Conservation (phyloP, 2,888 invertebrate species). For the Tupiocoris notatus region DNA sequence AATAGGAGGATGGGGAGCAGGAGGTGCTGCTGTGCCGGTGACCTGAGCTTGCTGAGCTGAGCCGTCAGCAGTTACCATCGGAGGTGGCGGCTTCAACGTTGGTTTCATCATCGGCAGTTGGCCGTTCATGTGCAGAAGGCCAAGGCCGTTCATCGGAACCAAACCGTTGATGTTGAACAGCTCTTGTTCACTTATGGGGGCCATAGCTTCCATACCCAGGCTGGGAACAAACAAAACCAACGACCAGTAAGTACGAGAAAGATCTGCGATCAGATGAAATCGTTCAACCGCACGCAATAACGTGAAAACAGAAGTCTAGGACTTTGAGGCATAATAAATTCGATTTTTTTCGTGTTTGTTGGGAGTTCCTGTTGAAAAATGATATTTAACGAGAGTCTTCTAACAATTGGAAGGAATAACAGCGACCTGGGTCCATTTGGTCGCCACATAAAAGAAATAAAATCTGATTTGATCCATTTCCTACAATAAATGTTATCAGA, state of each 20-base stretch:
- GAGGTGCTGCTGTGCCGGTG: slow-evolving; percentile 54
- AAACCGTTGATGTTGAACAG: slow-evolving; percentile 50
- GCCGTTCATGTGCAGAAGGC: slow-evolving; percentile 49
- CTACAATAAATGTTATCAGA: too few species aligned
- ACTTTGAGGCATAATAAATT: too few species aligned
- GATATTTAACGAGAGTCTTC: too few species aligned
- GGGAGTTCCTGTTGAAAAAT: too few species aligned
- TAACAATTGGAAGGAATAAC: too few species aligned
- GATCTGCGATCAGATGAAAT: neutral
- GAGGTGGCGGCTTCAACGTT: slow-evolving; percentile 47
- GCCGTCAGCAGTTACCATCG: slow-evolving; percentile 52
- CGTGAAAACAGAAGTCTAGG: too few species aligned
- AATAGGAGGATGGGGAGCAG: slow-evolving; percentile 10
- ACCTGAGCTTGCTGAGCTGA: slow-evolving; percentile 43
- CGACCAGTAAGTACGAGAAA: neutral
- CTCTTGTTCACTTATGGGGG: slow-evolving; percentile 50
- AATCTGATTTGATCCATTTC: too few species aligned
- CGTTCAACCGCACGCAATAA: too few species aligned
- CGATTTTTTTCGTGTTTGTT: too few species aligned
- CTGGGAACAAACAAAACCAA: slow-evolving; percentile 47
- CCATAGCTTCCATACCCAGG: slow-evolving; percentile 51
- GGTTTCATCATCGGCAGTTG: slow-evolving; percentile 45
- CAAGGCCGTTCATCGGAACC: slow-evolving; percentile 50
- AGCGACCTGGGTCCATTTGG: too few species aligned
- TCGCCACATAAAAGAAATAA: too few species aligned